Conservation (phyloP, 1,140 invertebrate genomes). For the Drosophila arizonae region DNA sequence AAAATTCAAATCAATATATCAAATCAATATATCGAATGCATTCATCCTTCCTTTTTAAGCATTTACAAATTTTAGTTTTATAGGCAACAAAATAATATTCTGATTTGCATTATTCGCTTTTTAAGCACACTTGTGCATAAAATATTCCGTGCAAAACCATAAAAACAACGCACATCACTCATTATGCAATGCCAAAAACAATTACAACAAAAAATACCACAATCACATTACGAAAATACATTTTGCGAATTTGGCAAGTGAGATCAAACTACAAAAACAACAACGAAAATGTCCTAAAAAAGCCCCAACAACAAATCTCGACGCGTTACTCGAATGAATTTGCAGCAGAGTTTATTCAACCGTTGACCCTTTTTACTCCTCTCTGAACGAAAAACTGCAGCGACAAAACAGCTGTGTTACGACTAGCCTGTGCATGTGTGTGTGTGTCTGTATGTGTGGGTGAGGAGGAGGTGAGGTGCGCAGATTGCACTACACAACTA, state of each 20-base stretch:
- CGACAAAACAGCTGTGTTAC: slow-evolving; percentile 59
- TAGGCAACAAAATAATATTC: no score
- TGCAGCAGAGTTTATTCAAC: slow-evolving; percentile 75
- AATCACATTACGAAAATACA: slow-evolving; percentile 50
- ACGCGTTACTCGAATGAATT: slow-evolving; percentile 50
- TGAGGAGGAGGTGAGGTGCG: background rate
- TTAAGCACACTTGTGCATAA: slow-evolving; percentile 9
- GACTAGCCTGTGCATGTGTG: slow-evolving; percentile 19
- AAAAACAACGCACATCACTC: slow-evolving; percentile 28
- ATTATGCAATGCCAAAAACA: slow-evolving; percentile 46
- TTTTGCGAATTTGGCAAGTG: slow-evolving; percentile 54
- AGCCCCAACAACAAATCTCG: slow-evolving; percentile 31
- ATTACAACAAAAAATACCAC: slow-evolving; percentile 21
- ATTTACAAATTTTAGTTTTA: no score
- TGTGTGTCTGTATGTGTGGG: background rate
- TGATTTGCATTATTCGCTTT: background rate
- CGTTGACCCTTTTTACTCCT: slow-evolving; percentile 74
- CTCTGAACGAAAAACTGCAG: slow-evolving; percentile 38
- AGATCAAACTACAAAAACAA: slow-evolving; percentile 5
- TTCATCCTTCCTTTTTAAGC: no score
- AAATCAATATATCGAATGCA: no score
- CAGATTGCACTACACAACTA: slow-evolving; percentile 3
- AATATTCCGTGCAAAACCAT: slow-evolving; percentile 33
- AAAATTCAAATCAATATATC: no score
- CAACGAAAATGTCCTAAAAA: slow-evolving; percentile 11